Evolutionary conservation across 2,797 vertebrate genomes (phyloP).

Genomic region (Gallinago nigripennis): DNA sequence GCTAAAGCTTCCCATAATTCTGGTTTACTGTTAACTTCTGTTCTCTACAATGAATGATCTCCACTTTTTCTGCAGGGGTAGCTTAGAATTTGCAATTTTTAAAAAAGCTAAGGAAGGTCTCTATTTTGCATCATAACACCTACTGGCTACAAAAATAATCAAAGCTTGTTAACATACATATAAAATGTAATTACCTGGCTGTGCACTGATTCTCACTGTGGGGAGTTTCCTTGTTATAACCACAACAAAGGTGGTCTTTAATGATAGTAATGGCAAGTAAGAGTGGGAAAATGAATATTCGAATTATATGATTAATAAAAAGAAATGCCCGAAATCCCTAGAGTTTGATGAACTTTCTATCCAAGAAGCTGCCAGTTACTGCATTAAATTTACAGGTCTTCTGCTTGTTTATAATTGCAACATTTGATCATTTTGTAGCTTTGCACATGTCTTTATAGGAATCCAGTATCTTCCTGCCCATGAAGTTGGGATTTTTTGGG

Average conservation of each 20-base stretch:
- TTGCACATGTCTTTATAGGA: background rate
- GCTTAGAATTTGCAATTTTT: background rate
- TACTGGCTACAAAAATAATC: conserved; percentile 17
- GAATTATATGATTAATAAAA: background rate
- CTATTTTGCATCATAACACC: background rate
- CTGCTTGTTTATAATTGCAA: background rate
- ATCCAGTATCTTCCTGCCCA: background rate
- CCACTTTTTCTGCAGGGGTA: background rate
- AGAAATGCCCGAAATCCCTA: background rate
- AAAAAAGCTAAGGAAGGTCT: background rate
- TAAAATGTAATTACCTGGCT: conserved; percentile 18
- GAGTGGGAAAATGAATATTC: conserved; percentile 2
- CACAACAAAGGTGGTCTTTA: conserved; percentile 5
- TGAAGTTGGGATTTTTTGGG: background rate
- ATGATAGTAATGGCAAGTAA: background rate
- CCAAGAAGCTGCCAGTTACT: background rate
- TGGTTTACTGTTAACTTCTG: background rate
- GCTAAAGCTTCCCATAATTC: background rate
- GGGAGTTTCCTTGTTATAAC: conserved; percentile 33
- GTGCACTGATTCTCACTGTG: conserved; percentile 20
- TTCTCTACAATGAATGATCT: background rate
- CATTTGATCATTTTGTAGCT: background rate
- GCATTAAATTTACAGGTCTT: background rate
- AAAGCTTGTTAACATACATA: conserved; percentile 28
- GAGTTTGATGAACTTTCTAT: background rate